Conservation (phyloP, 2,113 vertebrate species). For the Toxotes jaculatrix region DNA sequence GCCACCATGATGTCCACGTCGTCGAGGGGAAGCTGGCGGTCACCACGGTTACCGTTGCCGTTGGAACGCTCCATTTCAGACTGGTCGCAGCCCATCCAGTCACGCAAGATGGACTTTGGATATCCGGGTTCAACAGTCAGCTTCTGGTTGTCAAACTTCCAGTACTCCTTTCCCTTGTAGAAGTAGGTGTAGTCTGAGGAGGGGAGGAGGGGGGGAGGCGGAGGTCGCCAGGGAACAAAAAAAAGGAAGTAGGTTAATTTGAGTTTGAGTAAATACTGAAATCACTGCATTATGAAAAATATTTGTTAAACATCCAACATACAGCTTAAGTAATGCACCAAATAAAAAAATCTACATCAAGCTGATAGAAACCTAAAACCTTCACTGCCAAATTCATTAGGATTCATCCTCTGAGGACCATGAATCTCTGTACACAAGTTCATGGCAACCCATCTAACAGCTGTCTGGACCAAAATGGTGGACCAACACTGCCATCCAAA, state of each 20-base stretch:
- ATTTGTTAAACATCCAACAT: too few relatives aligned
- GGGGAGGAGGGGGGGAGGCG: background rate
- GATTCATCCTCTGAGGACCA: background rate
- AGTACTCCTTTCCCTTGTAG: slow-evolving; percentile 98
- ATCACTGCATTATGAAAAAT: background rate
- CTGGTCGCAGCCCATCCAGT: slow-evolving; percentile 99
- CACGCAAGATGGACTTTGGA: slow-evolving; percentile 94
- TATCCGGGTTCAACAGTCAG: slow-evolving; percentile 95
- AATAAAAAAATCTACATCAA: too few relatives aligned
- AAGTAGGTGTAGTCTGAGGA: slow-evolving; percentile 97
- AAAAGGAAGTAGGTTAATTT: background rate
- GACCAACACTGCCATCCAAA: too few relatives aligned
- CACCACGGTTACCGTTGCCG: slow-evolving; percentile 84
- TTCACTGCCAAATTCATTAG: too few relatives aligned
- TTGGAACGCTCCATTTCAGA: slow-evolving; percentile 89
- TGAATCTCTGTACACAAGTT: background rate
- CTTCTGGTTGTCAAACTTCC: slow-evolving; percentile 99
- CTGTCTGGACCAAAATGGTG: too few relatives aligned
- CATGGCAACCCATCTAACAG: too few relatives aligned
- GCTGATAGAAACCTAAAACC: too few relatives aligned
- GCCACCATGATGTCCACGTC: slow-evolving; percentile 99
- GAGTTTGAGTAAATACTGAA: background rate
- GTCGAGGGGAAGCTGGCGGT: slow-evolving; percentile 90
- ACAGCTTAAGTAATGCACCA: too few relatives aligned
- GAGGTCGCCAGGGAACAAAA: background rate